A percentile compares a stretch with the other conserved stretches of the same genome.
These are phyloP conservation scores for Parnassius mnemosyne DNA, from an alignment of 2,888 invertebrate species.

Conservation along the genomic window DNA sequence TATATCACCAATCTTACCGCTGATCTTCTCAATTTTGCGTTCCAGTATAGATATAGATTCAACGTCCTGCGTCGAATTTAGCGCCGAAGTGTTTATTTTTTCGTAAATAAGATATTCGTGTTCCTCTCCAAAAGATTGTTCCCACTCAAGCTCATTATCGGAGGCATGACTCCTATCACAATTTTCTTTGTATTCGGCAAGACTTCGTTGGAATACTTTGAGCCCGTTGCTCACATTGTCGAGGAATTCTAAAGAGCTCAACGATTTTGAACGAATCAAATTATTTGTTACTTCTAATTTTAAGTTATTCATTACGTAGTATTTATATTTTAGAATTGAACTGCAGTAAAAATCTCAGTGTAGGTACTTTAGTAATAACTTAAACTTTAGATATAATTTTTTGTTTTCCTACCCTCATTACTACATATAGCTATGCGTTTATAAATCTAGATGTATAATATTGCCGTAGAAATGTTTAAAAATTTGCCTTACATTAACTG, in stretches of 20 bases:
- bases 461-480: too few relatives aligned
- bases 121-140: constrained; percentile 30
- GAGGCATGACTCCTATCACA: constrained; percentile 26
- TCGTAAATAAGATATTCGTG: constrained; percentile 40
- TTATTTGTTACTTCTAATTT: constrained; percentile 6
- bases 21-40: constrained; percentile 55
- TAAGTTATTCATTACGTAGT: constrained; percentile 6
- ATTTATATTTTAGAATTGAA: not conserved
- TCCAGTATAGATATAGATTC: constrained; percentile 48
- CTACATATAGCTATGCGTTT: too few relatives aligned
- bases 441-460: too few relatives aligned
- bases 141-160: constrained; percentile 26
- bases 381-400: not conserved
- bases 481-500: too few relatives aligned
- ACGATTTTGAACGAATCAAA: constrained; percentile 31
- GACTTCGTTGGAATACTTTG: not conserved
- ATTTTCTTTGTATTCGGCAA: not conserved
- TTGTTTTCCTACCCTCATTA: constrained; percentile 8
- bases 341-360: not conserved
- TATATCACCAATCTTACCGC: constrained; percentile 41
- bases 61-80: constrained; percentile 27
- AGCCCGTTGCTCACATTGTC: constrained; percentile 13
- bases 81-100: constrained; percentile 30
- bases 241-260: constrained; percentile 23
- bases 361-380: not conserved